Base-by-base conservation (phyloP, 1,140 invertebrate genomes). In the Hydropsyche tenuis region DNA sequence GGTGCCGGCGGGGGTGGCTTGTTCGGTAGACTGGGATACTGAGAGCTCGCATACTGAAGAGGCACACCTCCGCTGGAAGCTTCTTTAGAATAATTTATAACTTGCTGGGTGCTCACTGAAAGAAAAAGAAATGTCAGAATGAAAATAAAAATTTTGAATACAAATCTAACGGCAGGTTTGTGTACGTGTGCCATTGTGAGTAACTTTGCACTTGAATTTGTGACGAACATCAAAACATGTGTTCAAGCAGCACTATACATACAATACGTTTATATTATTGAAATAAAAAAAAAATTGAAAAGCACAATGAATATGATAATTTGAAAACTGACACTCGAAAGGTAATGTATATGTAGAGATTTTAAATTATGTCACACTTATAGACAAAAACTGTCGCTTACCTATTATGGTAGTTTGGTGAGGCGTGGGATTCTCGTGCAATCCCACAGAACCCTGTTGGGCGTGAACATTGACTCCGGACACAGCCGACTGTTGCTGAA, bases 51-150 rank as follows among this genome's bases (percentile, higher is more conserved):
- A 45, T 62, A 53, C 16, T 60, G 72, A 16, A 62, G 43, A 18
- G 70, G 45, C 20, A 53, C 70, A 37, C 51, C 51, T 22, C 69
- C 69, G 62, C 56, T 45, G 14, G 43, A 11, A 1, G 22, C 56
- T 16, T 71, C 74, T 62, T 78, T 78, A 0, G 77, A 75, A 42
- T 78, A 78, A 72, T 78, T 78, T 25, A 78, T 72, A 46, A 78
- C 74, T 70, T 73, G 77, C 72, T 78, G 77, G 2, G 73, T 75
- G 63, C 74, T 77, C 65, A 77, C 76, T 77, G 22, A 1, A 65
- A 65, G n/a, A n/a, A 63, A 25, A 5, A 3, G 30, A 37, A 37
- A 16, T 5, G 60, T 30, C 3, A 5, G 14, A 14, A 22, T 22
- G 48, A 51, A 51, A 51, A 51, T 51, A 51, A 51, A 16, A 51